Evolutionary conservation across 1,140 invertebrate genomes (phyloP).

Genomic region (Diorhabda carinulata): DNA sequence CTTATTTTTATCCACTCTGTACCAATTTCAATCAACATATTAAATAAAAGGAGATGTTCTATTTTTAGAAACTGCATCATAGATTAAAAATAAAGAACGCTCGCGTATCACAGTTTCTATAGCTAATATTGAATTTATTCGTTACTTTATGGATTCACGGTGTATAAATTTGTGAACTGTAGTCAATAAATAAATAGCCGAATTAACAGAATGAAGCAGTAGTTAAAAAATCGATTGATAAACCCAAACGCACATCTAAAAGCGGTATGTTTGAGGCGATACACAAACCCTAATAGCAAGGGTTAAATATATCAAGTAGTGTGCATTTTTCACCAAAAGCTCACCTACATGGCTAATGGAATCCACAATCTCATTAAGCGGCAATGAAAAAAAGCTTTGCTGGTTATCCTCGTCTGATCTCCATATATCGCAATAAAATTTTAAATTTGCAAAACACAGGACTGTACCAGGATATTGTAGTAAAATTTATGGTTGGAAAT

Average conservation of each 20-base stretch:
- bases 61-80: no score
- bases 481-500: no score
- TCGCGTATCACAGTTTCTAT: no score
- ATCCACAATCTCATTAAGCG: slow-evolving; percentile 25
- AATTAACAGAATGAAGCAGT: no score
- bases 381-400: slow-evolving; percentile 18
- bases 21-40: no score
- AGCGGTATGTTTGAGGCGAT: slow-evolving; percentile 46
- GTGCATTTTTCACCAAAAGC: slow-evolving; percentile 44
- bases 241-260: slow-evolving; percentile 23
- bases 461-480: not conserved
- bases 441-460: slow-evolving; percentile 9
- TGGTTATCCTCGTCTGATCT: slow-evolving; percentile 18
- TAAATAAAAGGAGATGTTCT: no score
- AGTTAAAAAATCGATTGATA: slow-evolving; percentile 30
- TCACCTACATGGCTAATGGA: slow-evolving; percentile 24
- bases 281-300: slow-evolving; percentile 46
- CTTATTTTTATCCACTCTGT: no score
- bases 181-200: no score
- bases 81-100: no score
- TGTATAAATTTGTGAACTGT: no score
- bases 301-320: slow-evolving; percentile 47
- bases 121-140: no score
- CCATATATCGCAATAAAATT: slow-evolving; percentile 6
- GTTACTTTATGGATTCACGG: no score